Conservation (phyloP, 2,797 vertebrate species). For the Rallus crepitans region DNA sequence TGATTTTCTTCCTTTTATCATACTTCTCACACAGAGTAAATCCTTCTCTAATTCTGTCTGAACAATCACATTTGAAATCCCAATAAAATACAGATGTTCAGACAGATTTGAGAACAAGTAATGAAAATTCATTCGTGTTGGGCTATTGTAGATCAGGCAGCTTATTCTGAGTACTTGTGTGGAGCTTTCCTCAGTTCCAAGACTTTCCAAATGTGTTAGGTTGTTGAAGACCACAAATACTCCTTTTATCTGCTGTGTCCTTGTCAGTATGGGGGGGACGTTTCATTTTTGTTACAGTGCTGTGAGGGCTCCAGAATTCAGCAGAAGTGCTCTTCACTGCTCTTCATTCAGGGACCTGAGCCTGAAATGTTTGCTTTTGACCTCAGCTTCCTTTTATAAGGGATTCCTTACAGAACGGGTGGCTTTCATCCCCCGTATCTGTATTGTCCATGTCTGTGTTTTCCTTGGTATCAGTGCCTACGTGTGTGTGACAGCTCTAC, state of each 20-base stretch:
- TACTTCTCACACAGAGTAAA: neutral
- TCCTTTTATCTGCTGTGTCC: neutral
- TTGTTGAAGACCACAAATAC: neutral
- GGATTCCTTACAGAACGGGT: neutral
- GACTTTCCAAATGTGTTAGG: accelerated
- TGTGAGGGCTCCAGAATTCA: neutral
- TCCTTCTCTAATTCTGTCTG: neutral
- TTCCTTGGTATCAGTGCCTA: neutral
- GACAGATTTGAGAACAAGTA: neutral
- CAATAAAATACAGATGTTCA: neutral
- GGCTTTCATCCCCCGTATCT: neutral
- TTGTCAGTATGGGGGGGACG: neutral
- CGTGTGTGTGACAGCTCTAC: accelerated
- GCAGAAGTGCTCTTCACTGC: neutral
- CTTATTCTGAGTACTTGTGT: neutral
- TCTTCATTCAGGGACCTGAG: neutral
- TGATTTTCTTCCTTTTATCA: neutral
- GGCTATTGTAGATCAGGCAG: neutral
- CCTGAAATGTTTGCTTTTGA: neutral
- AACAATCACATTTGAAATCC: neutral
- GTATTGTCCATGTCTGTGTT: neutral
- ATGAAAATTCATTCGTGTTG: neutral
- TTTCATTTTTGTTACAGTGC: neutral
- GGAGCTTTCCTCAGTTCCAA: neutral
- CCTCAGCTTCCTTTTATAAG: neutral